Conservation (phyloP, 1,140 invertebrate genomes). For the Oreohelix idahoensis region DNA sequence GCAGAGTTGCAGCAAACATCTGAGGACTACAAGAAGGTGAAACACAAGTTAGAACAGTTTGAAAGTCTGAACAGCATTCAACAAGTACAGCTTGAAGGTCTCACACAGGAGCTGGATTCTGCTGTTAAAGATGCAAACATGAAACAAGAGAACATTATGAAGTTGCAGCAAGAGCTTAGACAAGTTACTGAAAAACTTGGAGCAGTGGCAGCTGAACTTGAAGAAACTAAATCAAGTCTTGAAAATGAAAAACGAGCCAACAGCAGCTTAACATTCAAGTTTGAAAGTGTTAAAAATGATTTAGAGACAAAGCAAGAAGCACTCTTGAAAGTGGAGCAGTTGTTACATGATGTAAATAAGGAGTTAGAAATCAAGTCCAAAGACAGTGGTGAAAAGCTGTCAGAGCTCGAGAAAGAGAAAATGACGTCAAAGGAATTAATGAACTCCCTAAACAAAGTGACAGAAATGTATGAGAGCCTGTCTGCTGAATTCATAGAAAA, state of each 20-base stretch:
- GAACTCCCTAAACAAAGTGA: background rate
- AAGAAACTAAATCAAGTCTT: background rate
- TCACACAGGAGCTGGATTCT: background rate
- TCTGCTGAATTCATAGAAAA: background rate
- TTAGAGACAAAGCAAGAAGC: background rate
- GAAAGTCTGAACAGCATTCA: background rate
- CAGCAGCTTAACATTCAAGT: background rate
- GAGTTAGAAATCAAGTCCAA: background rate
- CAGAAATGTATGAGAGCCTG: background rate
- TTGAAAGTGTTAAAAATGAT: background rate
- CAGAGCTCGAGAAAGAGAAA: slow-evolving; percentile 1
- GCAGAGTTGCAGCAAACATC: background rate
- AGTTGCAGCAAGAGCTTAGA: slow-evolving; percentile 7
- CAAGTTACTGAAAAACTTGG: background rate
- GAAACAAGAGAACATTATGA: background rate
- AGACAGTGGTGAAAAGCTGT: background rate
- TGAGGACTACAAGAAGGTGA: background rate
- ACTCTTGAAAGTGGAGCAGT: background rate
- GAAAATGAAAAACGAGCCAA: background rate
- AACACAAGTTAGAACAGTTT: background rate
- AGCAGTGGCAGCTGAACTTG: background rate
- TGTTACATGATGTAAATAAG: no score
- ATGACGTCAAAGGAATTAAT: background rate
- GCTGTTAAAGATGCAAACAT: background rate
- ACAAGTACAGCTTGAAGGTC: background rate